phyloP scores from a whole-genome alignment of 1,140 invertebrate species.

The Panagrolaimus sp. region DNA sequence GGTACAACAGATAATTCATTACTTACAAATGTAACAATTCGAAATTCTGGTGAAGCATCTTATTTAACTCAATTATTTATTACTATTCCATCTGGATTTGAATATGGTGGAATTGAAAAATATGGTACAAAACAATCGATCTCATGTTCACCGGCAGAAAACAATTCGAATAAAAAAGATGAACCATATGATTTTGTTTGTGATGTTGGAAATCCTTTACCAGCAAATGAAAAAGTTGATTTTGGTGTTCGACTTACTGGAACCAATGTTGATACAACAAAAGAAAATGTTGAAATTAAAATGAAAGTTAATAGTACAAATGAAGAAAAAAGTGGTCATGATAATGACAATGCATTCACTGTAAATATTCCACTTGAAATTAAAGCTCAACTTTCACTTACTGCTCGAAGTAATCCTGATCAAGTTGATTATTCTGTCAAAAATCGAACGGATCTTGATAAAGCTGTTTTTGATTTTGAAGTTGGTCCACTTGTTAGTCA shows the following conservation, averaged over 20 bases:
- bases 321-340: slow-evolving; percentile 38
- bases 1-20: slow-evolving; percentile 47
- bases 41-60: slow-evolving; percentile 54
- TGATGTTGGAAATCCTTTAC: slow-evolving; percentile 55
- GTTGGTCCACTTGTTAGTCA: slow-evolving; percentile 56
- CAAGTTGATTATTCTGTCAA: slow-evolving; percentile 50
- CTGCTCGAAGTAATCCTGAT: slow-evolving; percentile 50
- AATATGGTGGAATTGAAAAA: slow-evolving; percentile 54
- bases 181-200: slow-evolving; percentile 45
- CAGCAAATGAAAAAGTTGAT: slow-evolving; percentile 44
- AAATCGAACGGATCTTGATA: slow-evolving; percentile 43
- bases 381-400: slow-evolving; percentile 48
- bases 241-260: slow-evolving; percentile 50
- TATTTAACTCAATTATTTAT: slow-evolving; percentile 54
- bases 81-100: slow-evolving; percentile 53
- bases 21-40: slow-evolving; percentile 42
- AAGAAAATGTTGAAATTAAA: slow-evolving; percentile 32
- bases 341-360: slow-evolving; percentile 46
- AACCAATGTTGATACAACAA: slow-evolving; percentile 39
- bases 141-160: slow-evolving; percentile 34
- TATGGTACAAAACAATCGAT: slow-evolving; percentile 50
- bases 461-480: slow-evolving; percentile 52
- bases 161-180: slow-evolving; percentile 30
- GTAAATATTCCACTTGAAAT: slow-evolving; percentile 51
- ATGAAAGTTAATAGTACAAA: slow-evolving; percentile 46